Conservation (phyloP, 2,113 vertebrate species). For the Poeciliopsis occidentalis region DNA sequence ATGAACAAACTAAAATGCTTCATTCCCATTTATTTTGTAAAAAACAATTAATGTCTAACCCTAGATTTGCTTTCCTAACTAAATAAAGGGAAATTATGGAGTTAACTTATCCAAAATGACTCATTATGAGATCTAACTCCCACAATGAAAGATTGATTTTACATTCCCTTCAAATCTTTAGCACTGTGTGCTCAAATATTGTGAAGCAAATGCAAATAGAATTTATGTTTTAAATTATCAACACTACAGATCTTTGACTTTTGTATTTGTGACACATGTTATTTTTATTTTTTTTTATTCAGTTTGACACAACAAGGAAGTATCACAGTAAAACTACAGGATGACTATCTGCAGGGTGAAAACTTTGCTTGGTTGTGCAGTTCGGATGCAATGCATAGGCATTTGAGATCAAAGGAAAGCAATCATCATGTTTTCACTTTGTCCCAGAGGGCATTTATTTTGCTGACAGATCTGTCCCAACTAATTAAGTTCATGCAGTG, state of each 20-base stretch:
- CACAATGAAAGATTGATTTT: neutral
- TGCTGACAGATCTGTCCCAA: slow-evolving; percentile 18
- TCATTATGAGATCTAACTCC: no score
- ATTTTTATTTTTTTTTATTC: neutral
- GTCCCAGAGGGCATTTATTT: slow-evolving; percentile 17
- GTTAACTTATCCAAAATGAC: no score
- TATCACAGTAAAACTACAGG: neutral
- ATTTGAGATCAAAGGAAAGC: slow-evolving; percentile 40
- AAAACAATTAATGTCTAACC: no score
- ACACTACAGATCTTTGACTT: neutral
- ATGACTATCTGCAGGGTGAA: neutral
- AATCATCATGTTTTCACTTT: slow-evolving; percentile 12
- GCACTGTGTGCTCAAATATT: neutral
- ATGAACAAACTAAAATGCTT: no score
- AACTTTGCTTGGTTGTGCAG: neutral
- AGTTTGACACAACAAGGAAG: neutral
- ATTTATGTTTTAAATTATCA: neutral
- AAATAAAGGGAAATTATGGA: no score
- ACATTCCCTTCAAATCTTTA: neutral
- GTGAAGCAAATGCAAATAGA: neutral
- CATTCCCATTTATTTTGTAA: no score
- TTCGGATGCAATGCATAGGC: neutral
- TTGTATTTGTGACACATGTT: neutral
- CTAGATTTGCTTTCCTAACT: no score
- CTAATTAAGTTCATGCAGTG: slow-evolving; percentile 18